Evolutionary conservation across 2,888 invertebrate species (phyloP), one percentile per base, ranked within the genome.

Genomic region (Aporophyla lueneburgensis): DNA sequence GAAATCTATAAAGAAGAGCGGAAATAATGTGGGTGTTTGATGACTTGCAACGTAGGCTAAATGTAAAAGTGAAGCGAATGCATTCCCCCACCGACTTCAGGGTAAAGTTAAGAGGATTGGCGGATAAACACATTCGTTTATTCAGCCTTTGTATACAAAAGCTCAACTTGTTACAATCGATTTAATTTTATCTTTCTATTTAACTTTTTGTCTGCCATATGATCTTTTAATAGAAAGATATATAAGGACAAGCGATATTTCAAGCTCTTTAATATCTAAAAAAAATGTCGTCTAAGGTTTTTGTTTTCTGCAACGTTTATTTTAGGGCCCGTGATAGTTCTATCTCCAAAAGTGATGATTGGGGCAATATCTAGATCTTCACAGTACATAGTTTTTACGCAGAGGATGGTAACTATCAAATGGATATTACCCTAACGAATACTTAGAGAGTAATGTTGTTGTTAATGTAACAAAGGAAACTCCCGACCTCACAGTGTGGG

Each of bases 21-120:
- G 14, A 59, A 33, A 59, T 56, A 63, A 59, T 78, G 61, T 27
- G 46, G 59, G 68, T 61, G 59, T 62, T 79, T 58, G 51, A 63
- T 74, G 74, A 71, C 58, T 70, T 56, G 74, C 62, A 84, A 33
- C 62, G 19, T 71, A 66, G 75, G 80, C 72, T 70, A 62, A 54
- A 69, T 51, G 53, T 51, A 63, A 59, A 76, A 73, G 62, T 72
- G 72, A 61, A 49, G 49, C 27, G 43, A 67, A 81, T 74, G 73
- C 74, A 69, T 7, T 7, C 46, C 51, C 54, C 49, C 33, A 2
- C 43, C 21, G 19, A 19, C 21, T 46, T 46, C 27, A 46, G 70
- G 63, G 69, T 54, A 54, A 62, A 56, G 61, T 54, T 81, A 71
- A 71, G 81, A 74, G 63, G 85, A 84, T 84, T 80, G 61, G 27